phyloP scores from a whole-genome alignment of 1,140 invertebrate genomes.

The Bombus huntii region DNA sequence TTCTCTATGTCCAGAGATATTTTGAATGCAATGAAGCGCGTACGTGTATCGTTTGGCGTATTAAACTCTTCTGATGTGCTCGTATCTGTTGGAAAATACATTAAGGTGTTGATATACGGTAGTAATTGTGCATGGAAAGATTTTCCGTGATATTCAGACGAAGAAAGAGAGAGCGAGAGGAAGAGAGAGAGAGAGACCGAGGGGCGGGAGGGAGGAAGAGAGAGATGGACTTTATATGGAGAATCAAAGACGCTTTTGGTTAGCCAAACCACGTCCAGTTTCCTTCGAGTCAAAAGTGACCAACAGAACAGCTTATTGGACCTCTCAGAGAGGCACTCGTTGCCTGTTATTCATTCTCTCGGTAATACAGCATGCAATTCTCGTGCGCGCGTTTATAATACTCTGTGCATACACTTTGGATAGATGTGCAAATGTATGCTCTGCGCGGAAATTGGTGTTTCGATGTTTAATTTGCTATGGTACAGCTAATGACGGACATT shows the following conservation, averaged over 20 bases:
- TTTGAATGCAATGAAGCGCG: background rate
- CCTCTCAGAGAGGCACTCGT: slow-evolving; percentile 37
- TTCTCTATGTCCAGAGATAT: no score
- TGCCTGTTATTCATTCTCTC: slow-evolving; percentile 52
- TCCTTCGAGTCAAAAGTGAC: slow-evolving; percentile 41
- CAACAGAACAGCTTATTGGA: slow-evolving; percentile 50
- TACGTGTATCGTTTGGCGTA: background rate
- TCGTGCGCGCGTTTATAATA: slow-evolving; percentile 42
- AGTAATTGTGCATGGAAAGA: slow-evolving; percentile 30
- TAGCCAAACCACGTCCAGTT: slow-evolving; percentile 50
- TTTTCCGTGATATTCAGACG: slow-evolving; percentile 28
- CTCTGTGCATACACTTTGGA: slow-evolving; percentile 23
- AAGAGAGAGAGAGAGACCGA: background rate
- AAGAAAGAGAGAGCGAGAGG: background rate
- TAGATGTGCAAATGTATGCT: slow-evolving; percentile 27
- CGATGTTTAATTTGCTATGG: slow-evolving; percentile 45
- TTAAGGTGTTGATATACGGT: slow-evolving; percentile 20
- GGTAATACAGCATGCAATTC: slow-evolving; percentile 51
- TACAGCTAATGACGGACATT: slow-evolving; percentile 50
- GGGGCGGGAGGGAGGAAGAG: background rate
- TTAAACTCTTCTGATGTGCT: background rate
- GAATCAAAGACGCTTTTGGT: slow-evolving; percentile 64
- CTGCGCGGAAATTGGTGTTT: slow-evolving; percentile 37
- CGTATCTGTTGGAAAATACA: background rate
- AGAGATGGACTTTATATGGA: slow-evolving; percentile 3